These are phyloP conservation scores for Notarius quadriscutis DNA, from an alignment of 2,113 vertebrate genomes.

Conservation along the genomic window DNA sequence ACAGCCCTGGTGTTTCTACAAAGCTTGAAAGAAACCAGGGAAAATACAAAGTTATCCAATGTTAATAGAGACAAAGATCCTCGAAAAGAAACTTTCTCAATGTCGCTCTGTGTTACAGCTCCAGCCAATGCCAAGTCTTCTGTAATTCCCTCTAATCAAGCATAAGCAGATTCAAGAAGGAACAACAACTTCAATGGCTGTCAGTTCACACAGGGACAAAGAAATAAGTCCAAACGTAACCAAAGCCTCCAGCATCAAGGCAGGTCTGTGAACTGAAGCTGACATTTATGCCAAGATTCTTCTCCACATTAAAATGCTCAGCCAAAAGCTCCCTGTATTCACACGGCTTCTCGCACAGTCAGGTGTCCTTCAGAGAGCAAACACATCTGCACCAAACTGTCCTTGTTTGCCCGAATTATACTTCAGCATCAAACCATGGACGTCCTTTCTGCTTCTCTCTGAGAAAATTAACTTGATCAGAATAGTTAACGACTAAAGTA, in stretches of 20 bases:
- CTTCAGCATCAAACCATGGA: constrained; percentile 43
- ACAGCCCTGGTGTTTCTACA: background rate
- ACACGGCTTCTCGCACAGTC: constrained; percentile 44
- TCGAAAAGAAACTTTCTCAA: constrained; percentile 23
- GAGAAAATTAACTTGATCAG: background rate
- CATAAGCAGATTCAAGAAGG: constrained; percentile 38
- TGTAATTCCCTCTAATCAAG: constrained; percentile 45
- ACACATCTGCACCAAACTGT: constrained; percentile 51
- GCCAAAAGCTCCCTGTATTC: constrained; percentile 47
- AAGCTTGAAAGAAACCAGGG: background rate
- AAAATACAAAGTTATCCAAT: constrained; percentile 15
- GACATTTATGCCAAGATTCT: constrained; percentile 52
- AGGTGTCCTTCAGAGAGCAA: constrained; percentile 48
- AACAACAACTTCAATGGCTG: constrained; percentile 24
- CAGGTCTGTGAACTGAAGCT: constrained; percentile 26
- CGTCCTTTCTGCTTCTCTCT: background rate
- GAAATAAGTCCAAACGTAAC: constrained; percentile 31
- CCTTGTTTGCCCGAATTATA: constrained; percentile 28
- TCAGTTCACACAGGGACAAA: constrained; percentile 42
- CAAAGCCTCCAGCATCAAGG: constrained; percentile 19
- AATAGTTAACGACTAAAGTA: background rate
- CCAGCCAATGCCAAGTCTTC: constrained; percentile 44
- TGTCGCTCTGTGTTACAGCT: constrained; percentile 20
- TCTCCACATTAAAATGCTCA: constrained; percentile 26
- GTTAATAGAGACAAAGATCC: background rate